A percentile compares a stretch with the other conserved stretches of the same genome.
Conservation (phyloP, 2,113 vertebrate genomes). For the Chloroceryle aenea region DNA sequence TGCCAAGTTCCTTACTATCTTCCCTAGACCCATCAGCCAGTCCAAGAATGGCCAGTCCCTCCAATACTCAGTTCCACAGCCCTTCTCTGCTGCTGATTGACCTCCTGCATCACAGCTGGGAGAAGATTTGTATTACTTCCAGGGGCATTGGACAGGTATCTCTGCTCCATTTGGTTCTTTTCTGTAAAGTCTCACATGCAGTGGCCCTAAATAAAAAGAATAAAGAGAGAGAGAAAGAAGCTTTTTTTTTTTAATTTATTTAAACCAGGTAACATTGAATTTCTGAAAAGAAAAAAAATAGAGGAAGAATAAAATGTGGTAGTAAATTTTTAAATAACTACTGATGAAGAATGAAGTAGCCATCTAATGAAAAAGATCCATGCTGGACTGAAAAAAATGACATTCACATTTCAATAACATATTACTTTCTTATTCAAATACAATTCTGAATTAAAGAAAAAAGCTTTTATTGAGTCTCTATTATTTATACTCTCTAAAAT, state of each 20-base stretch:
- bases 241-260: neutral
- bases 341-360: neutral
- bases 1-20: neutral
- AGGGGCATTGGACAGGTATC: neutral
- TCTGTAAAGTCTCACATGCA: neutral
- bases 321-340: neutral
- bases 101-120: neutral
- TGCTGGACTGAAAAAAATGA: fast-evolving
- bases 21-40: neutral
- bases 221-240: too few species aligned
- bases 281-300: neutral
- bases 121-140: neutral
- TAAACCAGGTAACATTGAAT: neutral
- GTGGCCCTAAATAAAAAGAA: neutral
- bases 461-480: neutral
- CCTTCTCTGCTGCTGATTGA: neutral
- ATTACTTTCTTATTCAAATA: neutral
- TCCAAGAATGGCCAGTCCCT: neutral
- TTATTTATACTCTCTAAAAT: neutral
- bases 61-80: neutral
- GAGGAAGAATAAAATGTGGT: neutral
- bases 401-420: neutral
- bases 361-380: neutral
- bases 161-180: neutral
- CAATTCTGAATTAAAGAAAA: neutral